phyloP scores from a whole-genome alignment of 37 sponge, comb jelly and placozoan species.

The Geodia barretti region DNA sequence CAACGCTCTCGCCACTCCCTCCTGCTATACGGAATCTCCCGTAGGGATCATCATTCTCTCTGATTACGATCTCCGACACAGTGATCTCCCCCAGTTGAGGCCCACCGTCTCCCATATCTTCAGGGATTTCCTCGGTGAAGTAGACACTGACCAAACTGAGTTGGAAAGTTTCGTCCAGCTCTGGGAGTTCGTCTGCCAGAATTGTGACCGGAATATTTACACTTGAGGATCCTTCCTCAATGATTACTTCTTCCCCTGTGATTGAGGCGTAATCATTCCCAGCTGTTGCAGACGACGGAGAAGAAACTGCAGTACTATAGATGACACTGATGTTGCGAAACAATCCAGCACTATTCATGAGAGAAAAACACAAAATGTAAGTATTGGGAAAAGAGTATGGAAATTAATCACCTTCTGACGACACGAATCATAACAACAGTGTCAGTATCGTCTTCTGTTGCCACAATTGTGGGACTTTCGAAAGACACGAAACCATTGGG shows the following conservation, averaged over 20 bases:
- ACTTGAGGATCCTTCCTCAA: conserved; percentile 31
- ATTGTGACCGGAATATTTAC: conserved; percentile 54
- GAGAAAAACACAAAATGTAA: too few species aligned
- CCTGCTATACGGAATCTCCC: conserved; percentile 53
- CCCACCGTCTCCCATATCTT: background rate
- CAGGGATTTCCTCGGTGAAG: conserved; percentile 4
- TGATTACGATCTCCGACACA: conserved; percentile 41
- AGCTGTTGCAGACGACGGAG: conserved; percentile 45
- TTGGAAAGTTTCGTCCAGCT: conserved; percentile 75
- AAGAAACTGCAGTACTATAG: conserved; percentile 68
- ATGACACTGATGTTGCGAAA: conserved; percentile 63
- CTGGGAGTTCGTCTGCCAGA: conserved; percentile 63
- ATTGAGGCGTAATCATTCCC: conserved; percentile 44
- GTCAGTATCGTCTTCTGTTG: conserved; percentile 38
- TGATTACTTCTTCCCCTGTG: conserved; percentile 26
- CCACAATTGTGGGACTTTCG: background rate
- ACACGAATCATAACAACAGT: conserved; percentile 39
- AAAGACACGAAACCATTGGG: conserved; percentile 68
- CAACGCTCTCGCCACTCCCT: conserved; percentile 4
- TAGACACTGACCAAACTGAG: conserved; percentile 48
- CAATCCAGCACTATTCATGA: conserved; percentile 50
- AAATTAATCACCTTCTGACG: conserved; percentile 52
- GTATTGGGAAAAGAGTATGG: too few species aligned
- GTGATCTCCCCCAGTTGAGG: conserved; percentile 47
- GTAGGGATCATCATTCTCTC: conserved; percentile 76